These are phyloP conservation scores for Matsumyia berberina DNA, from an alignment of 2,888 invertebrate species.

Conservation along the genomic window DNA sequence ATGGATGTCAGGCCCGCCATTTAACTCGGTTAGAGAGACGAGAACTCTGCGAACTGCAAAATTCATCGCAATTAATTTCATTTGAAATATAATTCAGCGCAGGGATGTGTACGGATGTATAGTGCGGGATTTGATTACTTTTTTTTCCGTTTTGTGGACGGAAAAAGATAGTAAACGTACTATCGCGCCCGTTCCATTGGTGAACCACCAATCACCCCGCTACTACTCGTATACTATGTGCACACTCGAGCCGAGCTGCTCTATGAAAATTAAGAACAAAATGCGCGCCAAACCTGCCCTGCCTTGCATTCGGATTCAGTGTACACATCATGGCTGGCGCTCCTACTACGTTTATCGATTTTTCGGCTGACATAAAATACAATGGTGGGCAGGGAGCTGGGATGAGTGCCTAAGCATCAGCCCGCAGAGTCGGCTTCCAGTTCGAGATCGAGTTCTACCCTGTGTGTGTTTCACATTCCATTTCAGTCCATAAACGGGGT, in stretches of 20 bases:
- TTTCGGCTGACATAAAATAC: conserved; percentile 69
- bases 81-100: conserved; percentile 61
- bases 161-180: conserved; percentile 47
- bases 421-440: conserved; percentile 4
- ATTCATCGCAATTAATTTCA: conserved; percentile 70
- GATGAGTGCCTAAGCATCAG: conserved; percentile 59
- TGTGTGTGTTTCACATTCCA: conserved; percentile 61
- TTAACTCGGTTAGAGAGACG: conserved; percentile 31
- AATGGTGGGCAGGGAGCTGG: conserved; percentile 22
- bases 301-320: conserved; percentile 74
- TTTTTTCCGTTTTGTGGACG: conserved; percentile 29
- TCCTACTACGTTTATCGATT: conserved; percentile 75
- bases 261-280: conserved; percentile 72
- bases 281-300: conserved; percentile 76
- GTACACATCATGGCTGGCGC: conserved; percentile 74
- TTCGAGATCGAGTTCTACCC: not conserved
- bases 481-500: conserved; percentile 60
- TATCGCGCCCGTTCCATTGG: conserved; percentile 26
- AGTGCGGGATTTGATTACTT: conserved; percentile 1
- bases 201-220: conserved; percentile 9
- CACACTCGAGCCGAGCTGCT: conserved; percentile 23
- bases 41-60: conserved; percentile 42
- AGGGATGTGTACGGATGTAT: conserved; percentile 6
- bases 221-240: conserved; percentile 37
- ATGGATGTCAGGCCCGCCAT: conserved; percentile 47